Base-by-base conservation (phyloP, 2,113 vertebrate genomes). In the Dipodomys ordii region DNA sequence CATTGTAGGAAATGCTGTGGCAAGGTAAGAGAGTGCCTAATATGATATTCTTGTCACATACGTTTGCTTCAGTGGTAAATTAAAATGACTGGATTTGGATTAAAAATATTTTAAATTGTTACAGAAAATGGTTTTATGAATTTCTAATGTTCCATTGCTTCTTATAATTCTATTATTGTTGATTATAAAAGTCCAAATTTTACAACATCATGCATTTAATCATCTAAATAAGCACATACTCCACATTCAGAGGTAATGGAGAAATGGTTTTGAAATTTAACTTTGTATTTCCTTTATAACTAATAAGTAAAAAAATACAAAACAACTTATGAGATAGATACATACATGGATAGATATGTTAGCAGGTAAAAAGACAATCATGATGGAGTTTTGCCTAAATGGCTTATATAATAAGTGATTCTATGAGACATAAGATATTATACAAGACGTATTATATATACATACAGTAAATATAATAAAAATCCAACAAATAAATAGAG, bases 51-150 rank as follows among this genome's bases (percentile, higher is more conserved):
- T 92, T 19, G 60, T 88, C 86, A 89, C 25, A 69, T 44, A 25
- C 32, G 19, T 30, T 80, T 39, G 15, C 32, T 76, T 88, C 80
- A 65, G n/a, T 85, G 78, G 30, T 81, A 87, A 83, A 28, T 83
- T 72, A 95, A 83, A 84, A 27, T 10, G 62, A 92, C 91, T 80
- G 67, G 53, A 57, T 16, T 57, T 79, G 67, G 77, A 78, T 94
- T 94, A 94, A 94, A 67, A 86, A 16, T n/a, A 84, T 72, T 93
- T 95, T 88, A 96, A 71, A 94, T 86, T 19, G 82, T 87, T 92
- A 78, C n/a, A 92, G 44, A 93, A 95, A 82, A 79, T 81, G 46
- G 86, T 74, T 77, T 69, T 90, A 67, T 19, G 94, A 78, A 88
- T 78, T n/a, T 79, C 10, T 90, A 79, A 85, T 90, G 11, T 93